Base-by-base conservation (phyloP, 37 sponge, comb jelly and placozoan genomes). In the Mnemiopsis leidyi region DNA sequence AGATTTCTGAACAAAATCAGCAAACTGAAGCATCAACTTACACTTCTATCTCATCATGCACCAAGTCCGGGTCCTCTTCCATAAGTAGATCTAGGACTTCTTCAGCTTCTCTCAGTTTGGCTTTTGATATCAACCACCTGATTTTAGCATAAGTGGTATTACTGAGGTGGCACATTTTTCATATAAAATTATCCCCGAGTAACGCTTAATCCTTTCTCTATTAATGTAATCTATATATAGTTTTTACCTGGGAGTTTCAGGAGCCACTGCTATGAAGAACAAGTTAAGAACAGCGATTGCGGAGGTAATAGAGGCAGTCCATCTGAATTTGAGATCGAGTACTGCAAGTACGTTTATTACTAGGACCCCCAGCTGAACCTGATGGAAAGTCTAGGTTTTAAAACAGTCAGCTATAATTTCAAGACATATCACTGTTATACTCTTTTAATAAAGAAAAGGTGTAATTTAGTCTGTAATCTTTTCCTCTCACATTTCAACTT, bases 201-300 rank as follows among this genome's bases (percentile, higher is more conserved):
- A n/a, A n/a, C n/a, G n/a, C n/a, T n/a, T n/a, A n/a, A n/a, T n/a
- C n/a, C n/a, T n/a, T n/a, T n/a, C n/a, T n/a, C n/a, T n/a, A n/a
- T n/a, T n/a, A n/a, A n/a, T n/a, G n/a, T n/a, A n/a, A n/a, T n/a
- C n/a, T n/a, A n/a, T n/a, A n/a, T n/a, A n/a, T n/a, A n/a, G n/a
- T n/a, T n/a, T n/a, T 69, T 33, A 79, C 82, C 36, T 79, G 2
- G 82, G 82, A 29, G 82, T 79, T 31, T 79, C 82, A 29, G 82
- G 82, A 20, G 36, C 21, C 7, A 79, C 3, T 13, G 38, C 37
- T 1, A 79, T 79, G 21, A 79, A 79, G 1, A 79, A 28, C 7
- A 79, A 37, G 36, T 79, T 79, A 5, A 79, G 23, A 18, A 79
- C 21, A 35, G 82, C 82, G 3, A 79, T 35, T 7, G 31, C 2